A percentile compares a stretch with the other conserved stretches of the same genome.
Conservation (phyloP, 2,797 vertebrate species). For the Sylvilagus floridanus region DNA sequence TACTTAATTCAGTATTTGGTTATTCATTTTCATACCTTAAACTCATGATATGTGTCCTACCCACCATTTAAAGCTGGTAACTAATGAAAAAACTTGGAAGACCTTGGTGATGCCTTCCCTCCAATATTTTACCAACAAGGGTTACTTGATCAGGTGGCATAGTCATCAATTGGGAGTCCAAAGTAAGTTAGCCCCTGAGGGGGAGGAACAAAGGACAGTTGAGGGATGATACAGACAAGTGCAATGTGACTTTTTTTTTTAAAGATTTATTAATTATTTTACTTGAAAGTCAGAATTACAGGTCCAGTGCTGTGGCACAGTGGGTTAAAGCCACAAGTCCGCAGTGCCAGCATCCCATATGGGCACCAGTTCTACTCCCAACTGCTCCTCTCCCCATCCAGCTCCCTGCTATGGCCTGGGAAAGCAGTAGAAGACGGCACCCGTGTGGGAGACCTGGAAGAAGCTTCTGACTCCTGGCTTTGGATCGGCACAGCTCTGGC, state of each 20-base stretch:
- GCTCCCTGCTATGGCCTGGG: no score
- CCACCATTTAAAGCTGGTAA: not conserved
- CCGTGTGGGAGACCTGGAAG: no score
- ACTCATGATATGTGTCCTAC: not conserved
- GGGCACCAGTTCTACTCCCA: no score
- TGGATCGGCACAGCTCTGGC: no score
- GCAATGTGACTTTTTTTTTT: not conserved
- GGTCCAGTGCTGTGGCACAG: no score
- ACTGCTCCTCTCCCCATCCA: no score
- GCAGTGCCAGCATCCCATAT: no score
- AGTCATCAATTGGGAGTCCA: not conserved
- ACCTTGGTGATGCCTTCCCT: not conserved
- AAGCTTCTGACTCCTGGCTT: no score
- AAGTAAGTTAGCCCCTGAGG: not conserved
- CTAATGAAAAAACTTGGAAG: not conserved
- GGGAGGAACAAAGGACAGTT: not conserved
- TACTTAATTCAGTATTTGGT: not conserved
- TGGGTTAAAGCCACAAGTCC: rapidly evolving
- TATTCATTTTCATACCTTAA: not conserved
- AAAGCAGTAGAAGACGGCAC: no score
- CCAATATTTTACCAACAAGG: not conserved
- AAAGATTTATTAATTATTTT: no score
- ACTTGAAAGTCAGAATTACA: no score
- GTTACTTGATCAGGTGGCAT: not conserved
- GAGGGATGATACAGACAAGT: not conserved